A percentile compares a stretch with the other conserved stretches of the same genome.
Evolutionary conservation across 1,140 invertebrate genomes (phyloP).

Genomic region (Trachymyrmex cornetzi): DNA sequence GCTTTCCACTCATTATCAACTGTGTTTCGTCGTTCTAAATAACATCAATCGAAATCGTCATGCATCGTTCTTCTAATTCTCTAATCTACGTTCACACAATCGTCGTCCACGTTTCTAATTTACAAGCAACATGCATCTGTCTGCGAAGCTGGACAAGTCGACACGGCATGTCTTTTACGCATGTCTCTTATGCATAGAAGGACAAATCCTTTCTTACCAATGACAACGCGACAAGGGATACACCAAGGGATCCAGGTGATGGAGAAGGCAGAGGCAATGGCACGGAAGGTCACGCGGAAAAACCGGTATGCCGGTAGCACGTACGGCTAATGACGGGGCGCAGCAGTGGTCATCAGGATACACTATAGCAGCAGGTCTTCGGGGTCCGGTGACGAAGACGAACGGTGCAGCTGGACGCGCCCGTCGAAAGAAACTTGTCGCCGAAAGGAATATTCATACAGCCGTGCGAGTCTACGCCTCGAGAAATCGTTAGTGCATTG

Average conservation of each 20-base stretch:
- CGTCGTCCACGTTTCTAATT: conserved; percentile 29
- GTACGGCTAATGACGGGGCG: conserved; percentile 71
- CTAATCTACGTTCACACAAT: neutral
- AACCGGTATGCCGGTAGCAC: conserved; percentile 73
- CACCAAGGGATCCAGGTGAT: conserved; percentile 33
- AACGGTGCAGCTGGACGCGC: conserved; percentile 66
- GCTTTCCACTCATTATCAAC: neutral
- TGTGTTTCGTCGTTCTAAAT: neutral
- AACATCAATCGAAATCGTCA: conserved; percentile 10
- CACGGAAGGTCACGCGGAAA: conserved; percentile 65
- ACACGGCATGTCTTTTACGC: neutral
- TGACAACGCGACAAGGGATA: conserved; percentile 30
- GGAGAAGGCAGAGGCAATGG: conserved; percentile 14
- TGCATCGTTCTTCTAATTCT: conserved; percentile 20
- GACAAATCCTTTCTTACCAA: conserved; percentile 49
- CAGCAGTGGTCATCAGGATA: conserved; percentile 64
- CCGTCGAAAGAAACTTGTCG: conserved; percentile 65
- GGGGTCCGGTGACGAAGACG: conserved; percentile 73
- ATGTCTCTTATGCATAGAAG: conserved; percentile 18
- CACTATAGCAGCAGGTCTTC: conserved; percentile 56
- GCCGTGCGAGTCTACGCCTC: neutral
- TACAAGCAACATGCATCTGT: conserved; percentile 41
- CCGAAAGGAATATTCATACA: conserved; percentile 72
- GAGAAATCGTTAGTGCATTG: conserved; percentile 59
- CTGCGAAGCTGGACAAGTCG: conserved; percentile 24